These are phyloP conservation scores for Pammene fasciana DNA, from an alignment of 2,888 invertebrate species.

Conservation along the genomic window DNA sequence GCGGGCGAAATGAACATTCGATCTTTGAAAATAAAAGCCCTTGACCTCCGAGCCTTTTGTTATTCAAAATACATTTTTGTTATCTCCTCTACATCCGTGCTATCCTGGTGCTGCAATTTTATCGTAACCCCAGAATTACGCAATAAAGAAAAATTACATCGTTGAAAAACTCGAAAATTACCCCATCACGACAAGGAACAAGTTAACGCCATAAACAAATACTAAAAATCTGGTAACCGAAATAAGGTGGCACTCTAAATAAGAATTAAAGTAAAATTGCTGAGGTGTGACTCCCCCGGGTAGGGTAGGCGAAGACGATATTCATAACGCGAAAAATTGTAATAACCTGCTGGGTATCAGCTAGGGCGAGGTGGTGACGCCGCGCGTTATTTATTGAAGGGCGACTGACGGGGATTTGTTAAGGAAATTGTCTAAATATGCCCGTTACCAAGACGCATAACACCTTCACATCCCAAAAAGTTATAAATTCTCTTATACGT, in stretches of 20 bases:
- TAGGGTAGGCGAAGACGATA: conserved; percentile 74
- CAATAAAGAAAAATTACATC: conserved; percentile 66
- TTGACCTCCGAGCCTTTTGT: conserved; percentile 69
- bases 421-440: conserved; percentile 80
- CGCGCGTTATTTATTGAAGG: conserved; percentile 68
- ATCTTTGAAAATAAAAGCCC: conserved; percentile 69
- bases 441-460: conserved; percentile 51
- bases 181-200: conserved; percentile 66
- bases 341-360: conserved; percentile 78
- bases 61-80: conserved; percentile 43
- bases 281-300: conserved; percentile 78
- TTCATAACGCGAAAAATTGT: conserved; percentile 84
- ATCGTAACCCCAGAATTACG: conserved; percentile 59
- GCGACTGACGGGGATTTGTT: conserved; percentile 65
- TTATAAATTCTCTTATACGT: conserved; percentile 15
- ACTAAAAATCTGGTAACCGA: conserved; percentile 82
- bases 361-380: conserved; percentile 62
- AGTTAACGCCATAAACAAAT: conserved; percentile 80
- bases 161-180: conserved; percentile 71
- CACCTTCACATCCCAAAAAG: conserved; percentile 23
- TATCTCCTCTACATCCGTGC: conserved; percentile 22
- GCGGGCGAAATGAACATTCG: conserved; percentile 63
- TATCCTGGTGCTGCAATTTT: conserved; percentile 54
- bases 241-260: conserved; percentile 81
- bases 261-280: conserved; percentile 83